Evolutionary conservation across 2,797 vertebrate species (phyloP).

Genomic region (Pseudopleuronectes americanus): DNA sequence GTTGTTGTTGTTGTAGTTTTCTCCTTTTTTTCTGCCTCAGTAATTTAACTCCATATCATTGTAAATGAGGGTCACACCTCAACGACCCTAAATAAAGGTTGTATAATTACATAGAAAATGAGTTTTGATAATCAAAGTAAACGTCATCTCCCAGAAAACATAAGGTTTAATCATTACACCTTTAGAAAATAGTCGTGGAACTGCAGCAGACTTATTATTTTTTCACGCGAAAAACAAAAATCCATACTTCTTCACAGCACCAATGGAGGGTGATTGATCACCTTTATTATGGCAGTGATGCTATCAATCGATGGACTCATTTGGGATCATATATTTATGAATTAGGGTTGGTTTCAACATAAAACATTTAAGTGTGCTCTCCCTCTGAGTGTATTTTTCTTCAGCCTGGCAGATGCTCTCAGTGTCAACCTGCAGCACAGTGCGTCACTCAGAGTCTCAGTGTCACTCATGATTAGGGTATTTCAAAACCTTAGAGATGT

Average conservation of each 20-base stretch:
- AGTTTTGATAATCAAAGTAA: background rate
- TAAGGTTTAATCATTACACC: background rate
- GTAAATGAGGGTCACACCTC: too few relatives aligned
- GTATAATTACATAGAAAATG: too few relatives aligned
- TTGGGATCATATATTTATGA: background rate
- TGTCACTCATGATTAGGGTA: slow-evolving; percentile 45
- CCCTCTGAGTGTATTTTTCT: background rate
- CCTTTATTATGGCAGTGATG: background rate
- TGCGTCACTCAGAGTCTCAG: slow-evolving; percentile 34
- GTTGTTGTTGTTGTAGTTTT: too few relatives aligned
- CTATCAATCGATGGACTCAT: background rate
- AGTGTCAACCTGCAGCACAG: slow-evolving; percentile 19
- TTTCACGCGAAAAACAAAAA: background rate
- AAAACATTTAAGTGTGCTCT: background rate
- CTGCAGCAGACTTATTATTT: background rate
- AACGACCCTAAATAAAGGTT: too few relatives aligned
- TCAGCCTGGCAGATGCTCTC: slow-evolving; percentile 3
- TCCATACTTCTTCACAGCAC: background rate
- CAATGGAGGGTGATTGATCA: background rate
- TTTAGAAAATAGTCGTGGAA: background rate
- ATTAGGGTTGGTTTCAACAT: background rate
- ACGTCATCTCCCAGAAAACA: background rate
- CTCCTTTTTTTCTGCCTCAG: too few relatives aligned
- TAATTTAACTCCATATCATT: too few relatives aligned
- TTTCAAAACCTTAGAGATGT: slow-evolving; percentile 27